These are phyloP conservation scores for Cacoxenus indagator DNA, from an alignment of 2,888 invertebrate species.

Conservation along the genomic window DNA sequence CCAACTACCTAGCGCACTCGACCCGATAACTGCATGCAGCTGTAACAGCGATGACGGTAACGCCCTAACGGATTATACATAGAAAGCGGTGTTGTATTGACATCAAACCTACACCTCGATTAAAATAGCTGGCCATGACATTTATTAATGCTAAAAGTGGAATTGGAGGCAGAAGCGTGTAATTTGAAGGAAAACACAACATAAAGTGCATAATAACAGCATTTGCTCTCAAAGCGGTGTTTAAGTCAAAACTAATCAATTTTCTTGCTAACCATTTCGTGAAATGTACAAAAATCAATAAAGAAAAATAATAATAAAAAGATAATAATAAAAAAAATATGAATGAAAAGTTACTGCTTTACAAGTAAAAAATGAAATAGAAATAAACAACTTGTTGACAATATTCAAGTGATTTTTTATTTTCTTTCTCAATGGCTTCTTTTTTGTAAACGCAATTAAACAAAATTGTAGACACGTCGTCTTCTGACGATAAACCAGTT, in stretches of 20 bases:
- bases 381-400: slow-evolving; percentile 9
- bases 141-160: not conserved
- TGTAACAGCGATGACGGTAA: not conserved
- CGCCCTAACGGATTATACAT: not conserved
- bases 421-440: not conserved
- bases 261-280: not conserved
- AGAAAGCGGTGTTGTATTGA: not conserved
- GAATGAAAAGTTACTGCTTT: not conserved
- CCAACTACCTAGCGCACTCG: not conserved
- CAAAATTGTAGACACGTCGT: slow-evolving; percentile 15
- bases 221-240: slow-evolving; percentile 7
- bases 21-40: not conserved
- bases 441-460: slow-evolving; percentile 6
- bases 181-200: not conserved
- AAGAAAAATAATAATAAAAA: not conserved
- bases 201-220: not conserved
- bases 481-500: not conserved
- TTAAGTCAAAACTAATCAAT: not conserved
- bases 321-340: not conserved
- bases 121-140: slow-evolving; percentile 10
- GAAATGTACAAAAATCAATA: slow-evolving; percentile 4
- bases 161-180: not conserved
- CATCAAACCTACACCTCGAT: not conserved
- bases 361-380: too few species aligned
- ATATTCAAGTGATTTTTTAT: not conserved